Percentiles rank a stretch among this genome's conserved stretches.
Evolutionary conservation across 2,888 invertebrate species (phyloP).

Genomic region (Drosophila borborema): DNA sequence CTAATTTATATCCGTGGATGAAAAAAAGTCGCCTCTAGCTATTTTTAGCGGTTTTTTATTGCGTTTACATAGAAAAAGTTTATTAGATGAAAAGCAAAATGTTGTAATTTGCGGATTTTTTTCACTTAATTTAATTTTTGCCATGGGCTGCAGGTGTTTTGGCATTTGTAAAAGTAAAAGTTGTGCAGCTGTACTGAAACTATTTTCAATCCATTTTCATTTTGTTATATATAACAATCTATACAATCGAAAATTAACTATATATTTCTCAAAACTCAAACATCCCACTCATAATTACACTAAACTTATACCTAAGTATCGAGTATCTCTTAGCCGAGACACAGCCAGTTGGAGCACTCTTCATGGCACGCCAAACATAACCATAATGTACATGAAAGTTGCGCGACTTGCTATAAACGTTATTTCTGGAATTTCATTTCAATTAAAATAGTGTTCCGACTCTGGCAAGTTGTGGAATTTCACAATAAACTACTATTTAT

Average conservation of each 20-base stretch:
- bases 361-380: too few relatives aligned
- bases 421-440: neutral
- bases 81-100: neutral
- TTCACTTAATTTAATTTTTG: neutral
- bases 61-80: neutral
- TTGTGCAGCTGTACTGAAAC: too few relatives aligned
- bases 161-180: neutral
- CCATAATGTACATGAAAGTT: neutral
- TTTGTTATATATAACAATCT: too few relatives aligned
- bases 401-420: neutral
- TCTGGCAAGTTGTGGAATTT: neutral
- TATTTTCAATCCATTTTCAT: too few relatives aligned
- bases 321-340: neutral
- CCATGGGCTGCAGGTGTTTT: neutral
- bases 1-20: neutral
- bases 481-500: slow-evolving; percentile 6
- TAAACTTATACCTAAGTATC: neutral
- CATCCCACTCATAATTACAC: neutral
- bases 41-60: neutral
- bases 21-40: too few relatives aligned
- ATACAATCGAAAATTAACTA: too few relatives aligned
- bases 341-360: neutral
- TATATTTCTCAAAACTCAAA: too few relatives aligned
- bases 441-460: slow-evolving; percentile 13
- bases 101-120: neutral